A percentile compares a stretch with the other conserved stretches of the same genome.
Evolutionary conservation across 1,140 invertebrate genomes (phyloP).

Genomic region (Caenorhabditis tropicalis): DNA sequence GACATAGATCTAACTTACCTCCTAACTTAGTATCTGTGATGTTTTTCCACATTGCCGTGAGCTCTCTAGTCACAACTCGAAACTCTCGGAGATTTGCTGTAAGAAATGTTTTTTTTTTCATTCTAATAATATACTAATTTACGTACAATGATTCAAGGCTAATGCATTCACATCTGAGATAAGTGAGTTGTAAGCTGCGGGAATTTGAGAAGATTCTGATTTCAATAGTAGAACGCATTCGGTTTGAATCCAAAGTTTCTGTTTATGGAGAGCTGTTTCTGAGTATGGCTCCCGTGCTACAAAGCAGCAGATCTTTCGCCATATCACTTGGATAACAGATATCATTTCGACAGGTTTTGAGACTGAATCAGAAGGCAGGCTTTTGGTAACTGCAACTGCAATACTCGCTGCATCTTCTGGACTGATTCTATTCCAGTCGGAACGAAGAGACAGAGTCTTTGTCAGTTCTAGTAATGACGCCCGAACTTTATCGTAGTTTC

Average conservation of each 20-base stretch:
- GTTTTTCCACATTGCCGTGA: constrained; percentile 51
- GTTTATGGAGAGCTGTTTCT: constrained; percentile 33
- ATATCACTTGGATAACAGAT: constrained; percentile 49
- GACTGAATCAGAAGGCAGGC: constrained; percentile 39
- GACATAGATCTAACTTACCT: too few species aligned
- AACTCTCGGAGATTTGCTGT: constrained; percentile 49
- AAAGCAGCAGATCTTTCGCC: constrained; percentile 53
- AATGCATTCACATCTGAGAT: constrained; percentile 48
- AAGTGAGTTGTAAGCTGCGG: constrained; percentile 48
- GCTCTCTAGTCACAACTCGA: constrained; percentile 40
- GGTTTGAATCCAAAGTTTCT: constrained; percentile 35
- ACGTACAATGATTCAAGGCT: constrained; percentile 48
- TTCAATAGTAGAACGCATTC: constrained; percentile 41
- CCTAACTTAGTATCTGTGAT: constrained; percentile 49
- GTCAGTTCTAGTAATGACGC: constrained; percentile 48
- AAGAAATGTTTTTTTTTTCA: neutral
- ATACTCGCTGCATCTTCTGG: constrained; percentile 30
- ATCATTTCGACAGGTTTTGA: constrained; percentile 37
- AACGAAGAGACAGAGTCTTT: constrained; percentile 32
- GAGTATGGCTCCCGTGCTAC: constrained; percentile 14
- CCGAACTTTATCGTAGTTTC: constrained; percentile 42
- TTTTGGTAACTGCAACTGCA: constrained; percentile 2
- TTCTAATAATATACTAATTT: neutral
- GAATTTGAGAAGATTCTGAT: neutral
- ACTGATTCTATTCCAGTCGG: constrained; percentile 45